phyloP scores from a whole-genome alignment of 1,140 invertebrate species.

The Pteromalus puparum region DNA sequence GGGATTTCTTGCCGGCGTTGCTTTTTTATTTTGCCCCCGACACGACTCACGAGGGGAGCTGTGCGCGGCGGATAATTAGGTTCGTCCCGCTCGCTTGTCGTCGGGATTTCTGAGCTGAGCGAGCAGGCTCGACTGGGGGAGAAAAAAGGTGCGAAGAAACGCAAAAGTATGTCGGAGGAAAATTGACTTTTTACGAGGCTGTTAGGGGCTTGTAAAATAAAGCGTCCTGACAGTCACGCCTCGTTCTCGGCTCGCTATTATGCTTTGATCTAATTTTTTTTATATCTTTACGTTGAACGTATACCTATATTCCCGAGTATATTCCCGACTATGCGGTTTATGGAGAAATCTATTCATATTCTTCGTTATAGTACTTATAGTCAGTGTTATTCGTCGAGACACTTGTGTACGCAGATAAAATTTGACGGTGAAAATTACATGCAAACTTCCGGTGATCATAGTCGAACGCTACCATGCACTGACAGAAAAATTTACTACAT shows the following conservation, averaged over 20 bases:
- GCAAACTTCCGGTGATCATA: no score
- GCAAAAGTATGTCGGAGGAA: background rate
- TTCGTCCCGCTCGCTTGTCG: background rate
- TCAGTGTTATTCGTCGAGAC: no score
- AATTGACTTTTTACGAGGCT: conserved; percentile 35
- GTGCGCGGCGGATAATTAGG: conserved; percentile 11
- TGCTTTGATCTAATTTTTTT: background rate
- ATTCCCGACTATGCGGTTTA: no score
- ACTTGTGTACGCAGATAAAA: no score
- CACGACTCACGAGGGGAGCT: background rate
- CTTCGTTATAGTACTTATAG: no score
- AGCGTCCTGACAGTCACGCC: background rate
- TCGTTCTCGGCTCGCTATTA: background rate
- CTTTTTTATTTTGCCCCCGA: background rate
- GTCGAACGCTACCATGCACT: no score
- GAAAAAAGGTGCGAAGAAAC: background rate
- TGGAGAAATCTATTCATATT: no score
- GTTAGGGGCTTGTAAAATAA: conserved; percentile 6
- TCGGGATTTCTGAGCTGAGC: background rate
- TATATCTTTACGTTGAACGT: no score
- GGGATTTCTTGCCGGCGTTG: conserved; percentile 1
- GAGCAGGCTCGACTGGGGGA: background rate
- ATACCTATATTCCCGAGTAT: no score
- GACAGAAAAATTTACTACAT: no score
- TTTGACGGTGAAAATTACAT: no score